Percentiles rank a stretch among this genome's conserved stretches.
Conservation (phyloP, 2,113 vertebrate genomes). For the Corythornis madagascariensis region DNA sequence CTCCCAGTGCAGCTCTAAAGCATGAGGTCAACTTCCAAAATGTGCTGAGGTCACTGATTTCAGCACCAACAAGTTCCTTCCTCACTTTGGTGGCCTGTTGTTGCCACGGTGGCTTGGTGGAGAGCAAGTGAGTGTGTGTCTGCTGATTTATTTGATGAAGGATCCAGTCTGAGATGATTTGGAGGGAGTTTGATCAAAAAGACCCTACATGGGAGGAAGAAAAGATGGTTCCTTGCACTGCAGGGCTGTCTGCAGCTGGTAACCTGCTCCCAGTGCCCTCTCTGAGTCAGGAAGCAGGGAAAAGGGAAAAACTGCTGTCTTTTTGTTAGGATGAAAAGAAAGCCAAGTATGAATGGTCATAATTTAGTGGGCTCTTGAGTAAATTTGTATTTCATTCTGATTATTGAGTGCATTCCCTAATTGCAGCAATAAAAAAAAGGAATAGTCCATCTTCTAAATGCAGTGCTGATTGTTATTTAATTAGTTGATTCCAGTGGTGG, state of each 20-base stretch:
- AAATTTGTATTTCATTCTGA: constrained; percentile 77
- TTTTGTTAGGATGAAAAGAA: constrained; percentile 34
- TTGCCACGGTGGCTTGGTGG: fast-evolving
- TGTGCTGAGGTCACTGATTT: neutral
- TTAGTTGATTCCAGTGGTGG: constrained; percentile 79
- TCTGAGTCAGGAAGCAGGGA: neutral
- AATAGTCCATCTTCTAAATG: constrained; percentile 73
- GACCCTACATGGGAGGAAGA: neutral
- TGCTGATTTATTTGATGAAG: neutral
- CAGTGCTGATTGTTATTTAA: constrained; percentile 80
- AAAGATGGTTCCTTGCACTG: neutral
- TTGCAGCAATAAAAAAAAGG: constrained; percentile 79
- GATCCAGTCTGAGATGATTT: neutral
- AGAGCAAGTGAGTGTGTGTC: neutral
- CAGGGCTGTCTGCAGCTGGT: neutral
- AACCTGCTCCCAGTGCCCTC: neutral
- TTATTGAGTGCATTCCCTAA: constrained; percentile 77
- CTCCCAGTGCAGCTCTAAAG: neutral
- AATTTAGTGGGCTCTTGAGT: constrained; percentile 76
- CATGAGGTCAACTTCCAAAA: neutral
- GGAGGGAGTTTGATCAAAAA: neutral
- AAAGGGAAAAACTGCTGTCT: neutral
- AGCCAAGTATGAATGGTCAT: constrained; percentile 69
- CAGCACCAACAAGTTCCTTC: neutral
- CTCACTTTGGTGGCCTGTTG: fast-evolving